A percentile compares a stretch with the other conserved stretches of the same genome.
These are phyloP conservation scores for Troilus luridus DNA, from an alignment of 2,888 invertebrate genomes.

Conservation along the genomic window DNA sequence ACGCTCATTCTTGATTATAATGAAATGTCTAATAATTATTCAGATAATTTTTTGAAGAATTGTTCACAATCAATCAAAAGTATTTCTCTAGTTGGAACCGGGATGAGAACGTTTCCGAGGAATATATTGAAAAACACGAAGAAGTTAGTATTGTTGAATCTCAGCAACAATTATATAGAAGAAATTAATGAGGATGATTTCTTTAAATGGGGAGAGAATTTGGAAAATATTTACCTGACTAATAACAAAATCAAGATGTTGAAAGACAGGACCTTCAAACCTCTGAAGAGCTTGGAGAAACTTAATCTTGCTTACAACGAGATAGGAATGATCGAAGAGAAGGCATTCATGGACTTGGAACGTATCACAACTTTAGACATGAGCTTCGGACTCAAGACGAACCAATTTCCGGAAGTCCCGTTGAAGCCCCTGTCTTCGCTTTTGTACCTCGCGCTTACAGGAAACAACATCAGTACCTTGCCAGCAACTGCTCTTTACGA, in stretches of 20 bases:
- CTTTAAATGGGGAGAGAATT: conserved; percentile 81
- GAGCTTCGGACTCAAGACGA: conserved; percentile 84
- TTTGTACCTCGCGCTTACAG: conserved; percentile 87
- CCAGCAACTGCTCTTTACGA: conserved; percentile 79
- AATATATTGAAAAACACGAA: conserved; percentile 80
- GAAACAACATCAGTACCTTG: conserved; percentile 85
- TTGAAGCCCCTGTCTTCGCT: conserved; percentile 83
- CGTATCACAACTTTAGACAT: conserved; percentile 86
- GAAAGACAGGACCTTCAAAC: conserved; percentile 79
- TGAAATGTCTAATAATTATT: conserved; percentile 74
- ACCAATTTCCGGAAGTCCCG: conserved; percentile 82
- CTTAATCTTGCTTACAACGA: conserved; percentile 93
- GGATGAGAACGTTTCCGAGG: conserved; percentile 80
- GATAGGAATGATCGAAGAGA: conserved; percentile 84
- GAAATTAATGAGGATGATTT: conserved; percentile 76
- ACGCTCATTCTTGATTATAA: conserved; percentile 89
- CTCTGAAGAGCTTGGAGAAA: conserved; percentile 84
- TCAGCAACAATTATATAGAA: conserved; percentile 88
- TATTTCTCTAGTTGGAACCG: conserved; percentile 85
- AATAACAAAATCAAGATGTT: conserved; percentile 85
- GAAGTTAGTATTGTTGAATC: conserved; percentile 84
- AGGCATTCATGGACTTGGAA: conserved; percentile 83
- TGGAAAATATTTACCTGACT: conserved; percentile 84
- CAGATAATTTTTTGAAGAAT: conserved; percentile 69
- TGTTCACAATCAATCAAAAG: conserved; percentile 77